These are phyloP conservation scores for Salvelinus sp. DNA, from an alignment of 2,113 vertebrate species.

Conservation along the genomic window DNA sequence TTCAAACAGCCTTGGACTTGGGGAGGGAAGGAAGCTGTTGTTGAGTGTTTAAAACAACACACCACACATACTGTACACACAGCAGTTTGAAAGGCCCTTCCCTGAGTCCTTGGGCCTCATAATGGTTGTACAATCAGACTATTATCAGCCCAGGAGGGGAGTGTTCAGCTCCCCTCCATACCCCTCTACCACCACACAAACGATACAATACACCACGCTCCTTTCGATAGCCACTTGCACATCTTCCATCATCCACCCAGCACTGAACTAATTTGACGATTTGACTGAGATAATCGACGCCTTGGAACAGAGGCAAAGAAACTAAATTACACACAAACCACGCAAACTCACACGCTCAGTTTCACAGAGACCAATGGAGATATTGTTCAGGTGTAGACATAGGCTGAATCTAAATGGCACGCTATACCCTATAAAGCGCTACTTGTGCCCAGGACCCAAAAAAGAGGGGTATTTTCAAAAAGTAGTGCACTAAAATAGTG, in stretches of 20 bases:
- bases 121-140: conserved; percentile 50
- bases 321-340: conserved; percentile 63
- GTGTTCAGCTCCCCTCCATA: conserved; percentile 33
- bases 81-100: conserved; percentile 45
- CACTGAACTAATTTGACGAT: conserved; percentile 13
- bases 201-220: conserved; percentile 37
- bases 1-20: neutral
- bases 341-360: too few relatives aligned
- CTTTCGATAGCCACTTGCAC: conserved; percentile 37
- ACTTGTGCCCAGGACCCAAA: too few relatives aligned
- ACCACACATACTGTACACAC: too few relatives aligned
- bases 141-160: conserved; percentile 47
- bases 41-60: neutral
- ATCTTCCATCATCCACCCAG: neutral
- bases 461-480: neutral
- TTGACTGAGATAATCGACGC: conserved; percentile 38
- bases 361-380: too few relatives aligned
- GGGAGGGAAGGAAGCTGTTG: neutral
- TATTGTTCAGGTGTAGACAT: too few relatives aligned
- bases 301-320: conserved; percentile 46
- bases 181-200: conserved; percentile 24
- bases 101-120: conserved; percentile 58
- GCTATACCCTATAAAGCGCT: too few relatives aligned
- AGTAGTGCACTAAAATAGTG: neutral
- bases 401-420: too few relatives aligned